phyloP scores from a whole-genome alignment of 2,888 invertebrate species.

The Ceriagrion tenellum region DNA sequence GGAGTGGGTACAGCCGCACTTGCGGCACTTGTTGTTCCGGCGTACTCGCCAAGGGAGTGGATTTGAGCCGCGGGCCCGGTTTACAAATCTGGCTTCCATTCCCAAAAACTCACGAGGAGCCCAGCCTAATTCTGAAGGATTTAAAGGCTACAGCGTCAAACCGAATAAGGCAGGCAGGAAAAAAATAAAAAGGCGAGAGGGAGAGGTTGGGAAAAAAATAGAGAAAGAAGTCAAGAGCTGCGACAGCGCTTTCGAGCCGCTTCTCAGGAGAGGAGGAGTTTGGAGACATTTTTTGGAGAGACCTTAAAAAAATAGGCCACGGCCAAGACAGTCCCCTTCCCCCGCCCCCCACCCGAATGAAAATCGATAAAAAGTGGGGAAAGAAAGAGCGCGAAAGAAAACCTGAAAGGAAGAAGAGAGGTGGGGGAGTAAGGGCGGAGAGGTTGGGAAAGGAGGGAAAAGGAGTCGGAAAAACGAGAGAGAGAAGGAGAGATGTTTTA shows the following conservation, averaged over 20 bases:
- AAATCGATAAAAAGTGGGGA: conserved; percentile 56
- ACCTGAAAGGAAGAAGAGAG: background rate
- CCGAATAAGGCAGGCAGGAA: background rate
- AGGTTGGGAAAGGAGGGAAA: background rate
- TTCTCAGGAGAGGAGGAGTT: conserved; percentile 11
- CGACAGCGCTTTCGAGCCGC: conserved; percentile 41
- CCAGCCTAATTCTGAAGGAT: conserved; percentile 12
- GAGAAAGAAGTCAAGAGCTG: conserved; percentile 47
- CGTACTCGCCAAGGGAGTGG: background rate
- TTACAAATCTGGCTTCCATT: background rate
- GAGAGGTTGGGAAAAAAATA: background rate
- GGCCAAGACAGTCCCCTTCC: conserved; percentile 43
- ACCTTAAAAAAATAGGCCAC: conserved; percentile 67
- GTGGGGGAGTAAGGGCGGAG: no score
- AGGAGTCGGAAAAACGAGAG: background rate
- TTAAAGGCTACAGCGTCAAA: background rate
- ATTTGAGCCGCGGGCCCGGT: background rate
- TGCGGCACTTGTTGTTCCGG: background rate
- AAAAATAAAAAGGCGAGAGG: background rate
- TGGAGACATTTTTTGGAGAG: conserved; percentile 67
- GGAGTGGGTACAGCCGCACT: background rate
- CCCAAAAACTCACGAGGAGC: background rate
- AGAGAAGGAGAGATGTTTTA: background rate
- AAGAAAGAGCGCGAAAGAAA: background rate
- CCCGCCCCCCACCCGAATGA: conserved; percentile 16